phyloP scores from a whole-genome alignment of 1,140 invertebrate species.

The Drosophila tristis region DNA sequence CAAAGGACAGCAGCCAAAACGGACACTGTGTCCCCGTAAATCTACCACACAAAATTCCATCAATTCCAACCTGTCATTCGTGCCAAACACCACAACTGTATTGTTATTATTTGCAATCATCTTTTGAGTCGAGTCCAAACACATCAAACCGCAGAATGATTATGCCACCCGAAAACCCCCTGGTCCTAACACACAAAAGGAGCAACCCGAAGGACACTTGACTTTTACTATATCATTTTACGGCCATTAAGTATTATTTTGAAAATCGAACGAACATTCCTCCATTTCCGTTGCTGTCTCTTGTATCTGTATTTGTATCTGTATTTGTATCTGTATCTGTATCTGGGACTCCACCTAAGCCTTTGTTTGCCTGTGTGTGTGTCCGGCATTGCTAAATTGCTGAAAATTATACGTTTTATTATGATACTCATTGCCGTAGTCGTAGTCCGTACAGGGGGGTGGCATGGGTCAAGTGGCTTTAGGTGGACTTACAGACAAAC shows the following conservation, averaged over 20 bases:
- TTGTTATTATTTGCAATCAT: constrained; percentile 46
- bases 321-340: too few species aligned
- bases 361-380: constrained; percentile 57
- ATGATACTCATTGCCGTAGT: constrained; percentile 62
- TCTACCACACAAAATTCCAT: not conserved
- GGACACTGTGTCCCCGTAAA: too few species aligned
- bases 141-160: constrained; percentile 55
- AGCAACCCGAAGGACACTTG: constrained; percentile 52
- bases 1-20: not conserved
- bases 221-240: constrained; percentile 74
- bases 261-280: constrained; percentile 55
- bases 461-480: constrained; percentile 64
- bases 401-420: constrained; percentile 77
- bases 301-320: too few species aligned
- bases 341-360: constrained; percentile 39
- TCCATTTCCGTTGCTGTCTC: not conserved
- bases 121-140: constrained; percentile 33
- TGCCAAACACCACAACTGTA: not conserved
- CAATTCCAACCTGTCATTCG: not conserved
- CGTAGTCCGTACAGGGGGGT: constrained; percentile 11
- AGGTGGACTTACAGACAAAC: constrained; percentile 70
- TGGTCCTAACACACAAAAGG: constrained; percentile 38
- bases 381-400: constrained; percentile 65
- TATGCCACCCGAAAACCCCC: constrained; percentile 32
- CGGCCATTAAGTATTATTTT: constrained; percentile 81